Evolutionary conservation across 2,113 vertebrate species (phyloP).

Genomic region (Octodon degus): DNA sequence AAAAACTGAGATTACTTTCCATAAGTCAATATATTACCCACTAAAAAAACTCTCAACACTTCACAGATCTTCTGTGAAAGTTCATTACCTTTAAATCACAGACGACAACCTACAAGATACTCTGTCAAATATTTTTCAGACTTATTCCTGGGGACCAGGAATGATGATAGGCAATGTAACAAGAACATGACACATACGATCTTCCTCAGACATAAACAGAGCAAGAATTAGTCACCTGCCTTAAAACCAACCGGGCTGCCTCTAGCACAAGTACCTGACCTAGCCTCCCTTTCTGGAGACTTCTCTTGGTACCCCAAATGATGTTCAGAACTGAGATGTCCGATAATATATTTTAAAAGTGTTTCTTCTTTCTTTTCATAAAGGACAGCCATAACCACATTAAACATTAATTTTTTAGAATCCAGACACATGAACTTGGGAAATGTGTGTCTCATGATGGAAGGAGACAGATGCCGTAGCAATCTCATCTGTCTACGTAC

Average conservation of each 20-base stretch:
- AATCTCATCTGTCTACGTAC: not conserved
- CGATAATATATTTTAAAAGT: constrained; percentile 15
- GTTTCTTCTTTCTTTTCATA: constrained; percentile 43
- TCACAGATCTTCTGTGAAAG: not conserved
- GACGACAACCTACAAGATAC: not conserved
- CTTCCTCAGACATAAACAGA: not conserved
- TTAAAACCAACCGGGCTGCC: not conserved
- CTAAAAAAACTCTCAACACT: constrained; percentile 19
- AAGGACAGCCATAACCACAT: not conserved
- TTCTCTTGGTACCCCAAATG: not conserved
- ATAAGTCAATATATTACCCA: not conserved
- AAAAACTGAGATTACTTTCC: not conserved
- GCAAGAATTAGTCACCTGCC: not conserved
- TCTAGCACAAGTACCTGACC: not conserved
- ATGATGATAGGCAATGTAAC: constrained; percentile 28
- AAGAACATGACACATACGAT: not conserved
- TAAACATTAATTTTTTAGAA: constrained; percentile 39
- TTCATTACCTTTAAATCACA: constrained; percentile 19
- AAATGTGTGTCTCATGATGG: constrained; percentile 7
- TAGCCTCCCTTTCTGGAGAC: not conserved
- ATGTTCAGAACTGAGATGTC: not conserved
- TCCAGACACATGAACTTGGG: constrained; percentile 18
- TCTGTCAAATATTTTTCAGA: not conserved
- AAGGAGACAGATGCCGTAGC: constrained; percentile 27
- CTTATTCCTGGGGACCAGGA: constrained; percentile 41